A percentile compares a stretch with the other conserved stretches of the same genome.
phyloP scores from a whole-genome alignment of 1,140 invertebrate genomes.

The Eupristina koningsbergeri region DNA sequence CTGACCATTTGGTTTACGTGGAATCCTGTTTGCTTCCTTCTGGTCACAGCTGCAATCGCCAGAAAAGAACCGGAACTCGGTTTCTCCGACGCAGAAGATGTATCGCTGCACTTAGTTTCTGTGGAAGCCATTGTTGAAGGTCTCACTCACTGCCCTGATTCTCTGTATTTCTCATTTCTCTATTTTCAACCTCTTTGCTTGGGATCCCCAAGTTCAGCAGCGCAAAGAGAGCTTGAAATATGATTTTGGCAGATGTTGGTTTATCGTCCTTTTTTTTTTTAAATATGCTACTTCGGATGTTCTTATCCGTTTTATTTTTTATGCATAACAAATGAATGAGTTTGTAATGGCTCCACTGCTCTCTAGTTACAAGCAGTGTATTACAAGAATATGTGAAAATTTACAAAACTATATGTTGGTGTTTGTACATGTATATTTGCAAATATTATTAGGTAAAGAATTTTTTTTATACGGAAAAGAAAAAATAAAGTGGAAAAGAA shows the following conservation, averaged over 20 bases:
- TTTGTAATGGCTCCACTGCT: too few species aligned
- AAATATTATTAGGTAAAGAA: too few species aligned
- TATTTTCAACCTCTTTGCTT: conserved; percentile 20
- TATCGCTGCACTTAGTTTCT: conserved; percentile 51
- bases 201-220: neutral
- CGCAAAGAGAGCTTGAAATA: conserved; percentile 38
- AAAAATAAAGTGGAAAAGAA: too few species aligned
- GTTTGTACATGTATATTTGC: too few species aligned
- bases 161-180: neutral
- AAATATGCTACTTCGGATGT: neutral
- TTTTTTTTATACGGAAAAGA: too few species aligned
- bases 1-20: conserved; percentile 1
- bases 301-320: too few species aligned
- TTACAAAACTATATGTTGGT: too few species aligned
- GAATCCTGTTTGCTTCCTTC: neutral
- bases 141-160: conserved; percentile 22
- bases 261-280: neutral
- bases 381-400: too few species aligned
- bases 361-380: too few species aligned
- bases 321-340: too few species aligned
- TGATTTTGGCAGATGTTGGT: conserved; percentile 9
- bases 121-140: conserved; percentile 31
- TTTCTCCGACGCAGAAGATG: conserved; percentile 38
- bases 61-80: conserved; percentile 11
- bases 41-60: conserved; percentile 21